Percentiles rank a stretch among this genome's conserved stretches.
These are phyloP conservation scores for Edolisoma coerulescens DNA, from an alignment of 2,113 vertebrate genomes.

Conservation along the genomic window DNA sequence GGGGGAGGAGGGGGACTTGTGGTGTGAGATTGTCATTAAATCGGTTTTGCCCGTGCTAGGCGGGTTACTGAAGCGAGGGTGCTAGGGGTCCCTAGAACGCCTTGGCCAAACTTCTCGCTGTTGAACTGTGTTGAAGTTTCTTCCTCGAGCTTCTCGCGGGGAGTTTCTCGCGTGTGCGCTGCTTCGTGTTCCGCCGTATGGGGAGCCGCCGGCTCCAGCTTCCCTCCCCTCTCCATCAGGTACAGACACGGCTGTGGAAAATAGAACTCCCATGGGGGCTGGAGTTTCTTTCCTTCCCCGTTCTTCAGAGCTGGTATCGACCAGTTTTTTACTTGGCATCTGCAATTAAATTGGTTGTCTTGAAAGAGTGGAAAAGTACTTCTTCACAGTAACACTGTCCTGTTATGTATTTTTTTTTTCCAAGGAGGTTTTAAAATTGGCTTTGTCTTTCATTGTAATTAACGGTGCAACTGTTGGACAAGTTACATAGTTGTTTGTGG, in stretches of 20 bases:
- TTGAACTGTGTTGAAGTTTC: neutral
- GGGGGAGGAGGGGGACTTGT: neutral
- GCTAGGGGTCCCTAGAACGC: neutral
- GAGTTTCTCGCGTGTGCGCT: neutral
- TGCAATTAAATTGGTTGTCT: neutral
- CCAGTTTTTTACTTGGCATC: neutral
- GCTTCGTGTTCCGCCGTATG: neutral
- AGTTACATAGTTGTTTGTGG: neutral
- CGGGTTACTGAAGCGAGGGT: neutral
- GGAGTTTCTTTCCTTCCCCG: neutral
- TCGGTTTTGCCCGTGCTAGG: neutral
- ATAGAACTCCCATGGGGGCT: rapidly evolving
- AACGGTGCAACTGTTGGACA: neutral
- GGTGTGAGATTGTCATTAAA: neutral
- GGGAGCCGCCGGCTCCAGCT: neutral
- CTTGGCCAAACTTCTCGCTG: neutral
- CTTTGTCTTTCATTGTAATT: neutral
- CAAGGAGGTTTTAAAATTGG: neutral
- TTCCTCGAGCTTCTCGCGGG: neutral
- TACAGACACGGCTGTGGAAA: rapidly evolving
- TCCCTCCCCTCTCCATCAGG: neutral
- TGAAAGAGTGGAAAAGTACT: neutral
- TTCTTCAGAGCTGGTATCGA: neutral
- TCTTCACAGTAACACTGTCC: rapidly evolving
- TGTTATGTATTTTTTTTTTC: neutral